Percentiles rank a stretch among this genome's conserved stretches.
phyloP scores from a whole-genome alignment of 2,888 invertebrate genomes.

The Gasteruption jaculator region DNA sequence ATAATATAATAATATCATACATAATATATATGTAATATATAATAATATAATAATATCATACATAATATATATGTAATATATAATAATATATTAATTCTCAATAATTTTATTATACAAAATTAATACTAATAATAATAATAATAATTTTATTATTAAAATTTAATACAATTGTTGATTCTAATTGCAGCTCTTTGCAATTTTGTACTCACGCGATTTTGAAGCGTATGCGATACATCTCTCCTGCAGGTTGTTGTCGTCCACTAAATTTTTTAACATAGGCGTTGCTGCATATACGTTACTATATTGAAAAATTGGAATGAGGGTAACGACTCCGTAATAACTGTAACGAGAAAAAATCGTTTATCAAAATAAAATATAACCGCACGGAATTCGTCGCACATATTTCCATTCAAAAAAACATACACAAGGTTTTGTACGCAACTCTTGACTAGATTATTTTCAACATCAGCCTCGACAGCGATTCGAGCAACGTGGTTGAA shows the following conservation, averaged over 20 bases:
- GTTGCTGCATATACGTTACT: constrained; percentile 82
- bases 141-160: too few relatives aligned
- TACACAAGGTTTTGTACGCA: constrained; percentile 90
- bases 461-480: constrained; percentile 85
- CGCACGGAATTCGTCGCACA: not conserved
- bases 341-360: constrained; percentile 38
- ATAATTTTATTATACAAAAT: constrained; percentile 2
- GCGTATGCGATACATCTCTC: constrained; percentile 70
- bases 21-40: not conserved
- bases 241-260: constrained; percentile 64
- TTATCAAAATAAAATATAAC: not conserved
- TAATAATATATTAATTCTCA: constrained; percentile 3
- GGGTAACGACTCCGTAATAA: constrained; percentile 68
- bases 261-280: constrained; percentile 66
- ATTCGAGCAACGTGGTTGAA: constrained; percentile 89
- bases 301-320: constrained; percentile 80
- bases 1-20: constrained; percentile 8
- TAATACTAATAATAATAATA: too few relatives aligned
- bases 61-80: constrained; percentile 2
- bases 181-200: constrained; percentile 1
- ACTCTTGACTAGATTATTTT: constrained; percentile 88
- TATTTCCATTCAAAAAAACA: constrained; percentile 29
- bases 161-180: too few relatives aligned
- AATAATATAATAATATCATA: constrained; percentile 8
- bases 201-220: constrained; percentile 61